Conservation (phyloP, 2,113 vertebrate species). For the Bubalus kerabau region DNA sequence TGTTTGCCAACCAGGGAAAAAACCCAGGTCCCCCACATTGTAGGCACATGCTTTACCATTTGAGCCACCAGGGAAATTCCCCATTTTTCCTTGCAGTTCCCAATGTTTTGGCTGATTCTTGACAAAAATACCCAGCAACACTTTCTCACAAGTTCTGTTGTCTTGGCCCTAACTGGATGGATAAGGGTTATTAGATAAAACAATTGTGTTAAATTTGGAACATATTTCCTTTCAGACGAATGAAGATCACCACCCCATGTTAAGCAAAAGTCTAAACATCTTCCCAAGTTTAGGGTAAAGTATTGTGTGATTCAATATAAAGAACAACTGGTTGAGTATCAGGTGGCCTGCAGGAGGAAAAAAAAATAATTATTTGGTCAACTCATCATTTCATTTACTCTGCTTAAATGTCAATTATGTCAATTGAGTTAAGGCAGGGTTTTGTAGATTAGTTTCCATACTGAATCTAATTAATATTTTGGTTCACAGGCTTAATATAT, state of each 20-base stretch:
- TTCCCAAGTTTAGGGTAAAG: not conserved
- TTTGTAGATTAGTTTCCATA: not conserved
- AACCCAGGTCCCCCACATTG: not conserved
- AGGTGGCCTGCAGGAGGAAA: not conserved
- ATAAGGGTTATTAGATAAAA: not conserved
- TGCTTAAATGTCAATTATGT: not conserved
- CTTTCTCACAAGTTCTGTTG: not conserved
- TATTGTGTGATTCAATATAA: not conserved
- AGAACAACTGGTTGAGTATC: not conserved
- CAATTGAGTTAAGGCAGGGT: not conserved
- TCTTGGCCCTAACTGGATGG: not conserved
- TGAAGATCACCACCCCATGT: not conserved
- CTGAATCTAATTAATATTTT: not conserved
- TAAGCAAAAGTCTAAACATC: not conserved
- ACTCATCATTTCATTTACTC: not conserved
- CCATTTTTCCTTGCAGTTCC: not conserved
- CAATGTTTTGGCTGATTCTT: not conserved
- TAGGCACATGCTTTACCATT: fast-evolving
- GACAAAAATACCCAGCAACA: not conserved
- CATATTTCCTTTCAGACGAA: not conserved
- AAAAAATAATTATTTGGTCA: not conserved
- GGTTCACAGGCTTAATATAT: not conserved
- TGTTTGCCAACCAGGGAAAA: fast-evolving
- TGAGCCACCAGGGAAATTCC: not conserved
- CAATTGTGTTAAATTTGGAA: not conserved